Conservation (phyloP, 2,113 vertebrate genomes). For the Hemicordylus capensis region DNA sequence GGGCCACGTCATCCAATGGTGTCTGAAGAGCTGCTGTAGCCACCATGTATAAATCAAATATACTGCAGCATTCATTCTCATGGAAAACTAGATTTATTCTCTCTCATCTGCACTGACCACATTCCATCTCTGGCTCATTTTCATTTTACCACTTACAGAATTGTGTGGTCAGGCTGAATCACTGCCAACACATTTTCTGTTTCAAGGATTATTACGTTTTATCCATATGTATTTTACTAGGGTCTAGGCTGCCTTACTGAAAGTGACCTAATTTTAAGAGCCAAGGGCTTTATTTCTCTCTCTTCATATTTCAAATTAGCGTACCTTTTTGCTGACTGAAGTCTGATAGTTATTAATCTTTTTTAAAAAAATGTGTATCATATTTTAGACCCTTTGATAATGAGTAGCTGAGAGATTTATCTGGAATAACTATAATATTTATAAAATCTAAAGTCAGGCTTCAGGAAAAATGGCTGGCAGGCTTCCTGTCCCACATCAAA, state of each 20-base stretch:
- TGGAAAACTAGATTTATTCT: not conserved
- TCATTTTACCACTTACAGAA: not conserved
- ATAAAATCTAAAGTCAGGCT: not conserved
- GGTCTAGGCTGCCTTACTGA: not conserved
- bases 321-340: not conserved
- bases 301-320: conserved; percentile 4
- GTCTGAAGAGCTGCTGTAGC: not conserved
- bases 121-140: not conserved
- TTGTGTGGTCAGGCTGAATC: not conserved
- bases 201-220: not conserved
- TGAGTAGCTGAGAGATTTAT: not conserved
- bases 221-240: not conserved
- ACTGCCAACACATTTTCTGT: not conserved
- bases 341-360: not conserved
- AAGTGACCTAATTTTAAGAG: not conserved
- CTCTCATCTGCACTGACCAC: not conserved
- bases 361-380: not conserved
- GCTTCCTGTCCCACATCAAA: not conserved
- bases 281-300: not conserved
- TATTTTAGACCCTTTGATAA: not conserved
- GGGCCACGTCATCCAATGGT: not conserved
- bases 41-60: not conserved
- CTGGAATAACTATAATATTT: not conserved
- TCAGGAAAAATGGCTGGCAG: not conserved
- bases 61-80: not conserved